A percentile compares a stretch with the other conserved stretches of the same genome.
Evolutionary conservation across 1,140 invertebrate species (phyloP).

Genomic region (Orussus abietinus): DNA sequence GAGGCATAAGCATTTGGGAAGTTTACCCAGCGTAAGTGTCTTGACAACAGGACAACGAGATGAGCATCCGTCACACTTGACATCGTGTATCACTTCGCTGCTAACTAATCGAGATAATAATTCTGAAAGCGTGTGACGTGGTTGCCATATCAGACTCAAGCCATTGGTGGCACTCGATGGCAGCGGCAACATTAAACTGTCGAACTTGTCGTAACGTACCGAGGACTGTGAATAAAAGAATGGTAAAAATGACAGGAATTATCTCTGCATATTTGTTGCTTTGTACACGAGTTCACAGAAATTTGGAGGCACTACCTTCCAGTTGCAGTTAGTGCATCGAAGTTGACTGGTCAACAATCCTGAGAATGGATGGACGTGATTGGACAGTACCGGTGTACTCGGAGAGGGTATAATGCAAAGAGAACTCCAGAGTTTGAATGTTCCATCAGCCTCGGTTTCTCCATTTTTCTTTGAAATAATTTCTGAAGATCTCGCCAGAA

Average conservation of each 20-base stretch:
- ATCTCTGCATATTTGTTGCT: slow-evolving; percentile 10
- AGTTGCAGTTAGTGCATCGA: slow-evolving; percentile 74
- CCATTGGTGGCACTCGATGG: too few species aligned
- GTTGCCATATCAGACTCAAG: slow-evolving; percentile 53
- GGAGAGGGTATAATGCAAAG: slow-evolving; percentile 35
- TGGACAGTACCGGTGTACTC: slow-evolving; percentile 29
- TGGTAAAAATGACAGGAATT: slow-evolving; percentile 4
- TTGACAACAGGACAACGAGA: slow-evolving; percentile 58
- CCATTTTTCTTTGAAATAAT: slow-evolving; percentile 27
- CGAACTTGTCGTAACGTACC: slow-evolving; percentile 85
- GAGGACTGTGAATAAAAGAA: slow-evolving; percentile 61
- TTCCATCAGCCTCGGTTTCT: slow-evolving; percentile 11
- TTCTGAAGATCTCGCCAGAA: slow-evolving; percentile 46
- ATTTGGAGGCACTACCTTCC: slow-evolving; percentile 58
- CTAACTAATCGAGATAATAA: slow-evolving; percentile 78
- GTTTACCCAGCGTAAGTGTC: slow-evolving; percentile 83
- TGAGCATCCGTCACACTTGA: slow-evolving; percentile 76
- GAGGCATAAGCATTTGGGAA: slow-evolving; percentile 78
- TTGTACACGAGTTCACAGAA: slow-evolving; percentile 9
- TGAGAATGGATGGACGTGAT: slow-evolving; percentile 63
- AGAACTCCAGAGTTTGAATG: slow-evolving; percentile 39
- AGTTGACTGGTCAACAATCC: slow-evolving; percentile 83
- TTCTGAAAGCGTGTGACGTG: slow-evolving; percentile 61
- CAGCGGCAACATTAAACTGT: slow-evolving; percentile 76
- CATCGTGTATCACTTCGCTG: slow-evolving; percentile 77